Evolutionary conservation across 2,113 vertebrate species (phyloP), one percentile per base, ranked within the genome.

Genomic region (Leucopsar rothschildi): DNA sequence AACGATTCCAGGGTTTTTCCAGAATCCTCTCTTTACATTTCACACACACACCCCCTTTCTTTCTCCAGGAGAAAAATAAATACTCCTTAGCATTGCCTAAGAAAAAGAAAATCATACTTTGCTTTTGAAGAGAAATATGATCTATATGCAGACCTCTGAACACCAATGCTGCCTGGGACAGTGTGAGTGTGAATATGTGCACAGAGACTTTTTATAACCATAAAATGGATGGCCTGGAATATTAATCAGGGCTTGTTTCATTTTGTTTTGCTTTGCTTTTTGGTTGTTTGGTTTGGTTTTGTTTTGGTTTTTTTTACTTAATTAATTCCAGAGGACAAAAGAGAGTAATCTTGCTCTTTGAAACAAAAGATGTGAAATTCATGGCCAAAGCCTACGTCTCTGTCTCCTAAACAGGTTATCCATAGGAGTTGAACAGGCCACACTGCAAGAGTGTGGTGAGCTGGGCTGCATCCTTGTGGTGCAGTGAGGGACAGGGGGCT

Each of bases 61-160:
- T 92, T 77, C 50, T 96, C 59, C 85, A 73, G 39, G 61, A 90
- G 88, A 88, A 93, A 37, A 88, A 92, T 95, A 97, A 95, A 95
- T 92, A 92, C 37, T 79, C 82, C 66, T 90, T 79, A 94, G 45
- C 39, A 88, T 24, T 81, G 68, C 31, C 69, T 75, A 88, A 66
- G 63, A 93, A 91, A 91, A 92, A 91, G 88, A 86, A 92, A 96
- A 91, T 56, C n/a, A 88, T 68, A 65, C n/a, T 93, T 72, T 49
- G 24, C 56, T 95, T 89, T 86, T 88, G 82, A 64, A 88, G 37
- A 90, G 79, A 92, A 94, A 83, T 83, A 66, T 80, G 81, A 80
- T 88, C 75, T 88, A 52, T 61, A 75, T 11, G 10, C 40, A 73
- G 56, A 25, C 27, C 75, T 92, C 61, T 47, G 71, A 94, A 73